Percentiles rank a stretch among this genome's conserved stretches.
Evolutionary conservation across 2,888 invertebrate genomes (phyloP).

Genomic region (Polyommatus icarus): DNA sequence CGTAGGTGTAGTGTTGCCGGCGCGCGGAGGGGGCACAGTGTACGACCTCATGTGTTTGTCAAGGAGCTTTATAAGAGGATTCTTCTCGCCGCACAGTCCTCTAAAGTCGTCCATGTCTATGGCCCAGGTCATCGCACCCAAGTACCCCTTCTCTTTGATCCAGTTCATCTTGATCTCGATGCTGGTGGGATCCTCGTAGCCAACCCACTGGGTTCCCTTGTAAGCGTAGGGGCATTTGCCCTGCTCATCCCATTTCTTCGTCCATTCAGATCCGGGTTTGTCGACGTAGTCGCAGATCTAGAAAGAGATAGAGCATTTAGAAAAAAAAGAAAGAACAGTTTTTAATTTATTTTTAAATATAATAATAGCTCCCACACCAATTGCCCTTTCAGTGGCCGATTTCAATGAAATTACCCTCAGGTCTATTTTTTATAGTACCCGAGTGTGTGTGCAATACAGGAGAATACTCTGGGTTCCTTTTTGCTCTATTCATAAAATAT

Average conservation of each 20-base stretch:
- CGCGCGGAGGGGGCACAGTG: conserved; percentile 83
- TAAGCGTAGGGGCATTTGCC: conserved; percentile 93
- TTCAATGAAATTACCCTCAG: no score
- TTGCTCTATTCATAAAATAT: no score
- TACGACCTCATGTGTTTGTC: conserved; percentile 86
- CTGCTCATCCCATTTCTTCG: conserved; percentile 89
- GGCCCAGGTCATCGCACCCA: conserved; percentile 96
- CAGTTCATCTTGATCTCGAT: conserved; percentile 94
- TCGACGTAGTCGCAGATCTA: conserved; percentile 90
- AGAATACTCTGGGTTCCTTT: no score
- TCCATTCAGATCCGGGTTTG: conserved; percentile 87
- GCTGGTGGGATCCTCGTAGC: conserved; percentile 90
- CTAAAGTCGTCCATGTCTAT: conserved; percentile 95
- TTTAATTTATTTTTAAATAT: no score
- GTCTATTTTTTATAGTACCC: no score
- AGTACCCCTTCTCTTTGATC: conserved; percentile 88
- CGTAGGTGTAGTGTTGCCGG: conserved; percentile 83
- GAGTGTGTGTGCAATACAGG: no score
- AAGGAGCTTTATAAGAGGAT: conserved; percentile 87
- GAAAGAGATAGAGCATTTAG: neutral
- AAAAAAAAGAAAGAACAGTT: no score
- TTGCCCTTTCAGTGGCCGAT: no score
- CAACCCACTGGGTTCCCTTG: conserved; percentile 94
- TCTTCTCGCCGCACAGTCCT: conserved; percentile 89
- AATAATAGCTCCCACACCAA: no score